phyloP scores from a whole-genome alignment of 2,797 vertebrate species.

The Arctocebus calabarensis region DNA sequence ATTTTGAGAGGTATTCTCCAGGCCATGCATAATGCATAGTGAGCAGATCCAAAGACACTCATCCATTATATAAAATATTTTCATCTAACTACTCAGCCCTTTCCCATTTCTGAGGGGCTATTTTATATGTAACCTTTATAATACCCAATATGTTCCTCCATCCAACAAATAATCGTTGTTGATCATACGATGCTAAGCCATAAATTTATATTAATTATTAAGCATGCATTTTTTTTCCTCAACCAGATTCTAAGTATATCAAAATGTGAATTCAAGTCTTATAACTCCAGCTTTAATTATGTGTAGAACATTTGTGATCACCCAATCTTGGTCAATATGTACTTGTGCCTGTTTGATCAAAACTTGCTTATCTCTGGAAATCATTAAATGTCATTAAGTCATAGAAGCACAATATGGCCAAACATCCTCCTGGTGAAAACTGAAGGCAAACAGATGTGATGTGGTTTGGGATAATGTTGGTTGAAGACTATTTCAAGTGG shows the following conservation, averaged over 20 bases:
- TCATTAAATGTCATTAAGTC: neutral
- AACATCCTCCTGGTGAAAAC: neutral
- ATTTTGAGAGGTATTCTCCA: neutral
- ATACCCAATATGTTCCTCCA: rapidly evolving
- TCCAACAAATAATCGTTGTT: neutral
- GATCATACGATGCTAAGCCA: neutral
- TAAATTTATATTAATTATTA: neutral
- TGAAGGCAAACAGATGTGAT: neutral
- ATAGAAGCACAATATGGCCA: neutral
- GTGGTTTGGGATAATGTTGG: neutral
- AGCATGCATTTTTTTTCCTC: neutral
- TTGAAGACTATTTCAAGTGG: neutral
- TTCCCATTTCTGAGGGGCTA: neutral
- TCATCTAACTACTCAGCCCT: neutral
- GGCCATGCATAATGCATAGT: no score
- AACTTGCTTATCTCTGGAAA: neutral
- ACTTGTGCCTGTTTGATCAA: neutral
- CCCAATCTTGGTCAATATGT: neutral
- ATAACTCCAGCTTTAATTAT: neutral
- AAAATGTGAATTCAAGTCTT: neutral
- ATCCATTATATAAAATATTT: neutral
- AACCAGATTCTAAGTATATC: neutral
- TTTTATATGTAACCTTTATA: neutral
- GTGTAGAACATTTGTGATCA: neutral
- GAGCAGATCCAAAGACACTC: neutral